These are phyloP conservation scores for Pseudochirops cupreus DNA, from an alignment of 2,797 vertebrate genomes.

Conservation along the genomic window DNA sequence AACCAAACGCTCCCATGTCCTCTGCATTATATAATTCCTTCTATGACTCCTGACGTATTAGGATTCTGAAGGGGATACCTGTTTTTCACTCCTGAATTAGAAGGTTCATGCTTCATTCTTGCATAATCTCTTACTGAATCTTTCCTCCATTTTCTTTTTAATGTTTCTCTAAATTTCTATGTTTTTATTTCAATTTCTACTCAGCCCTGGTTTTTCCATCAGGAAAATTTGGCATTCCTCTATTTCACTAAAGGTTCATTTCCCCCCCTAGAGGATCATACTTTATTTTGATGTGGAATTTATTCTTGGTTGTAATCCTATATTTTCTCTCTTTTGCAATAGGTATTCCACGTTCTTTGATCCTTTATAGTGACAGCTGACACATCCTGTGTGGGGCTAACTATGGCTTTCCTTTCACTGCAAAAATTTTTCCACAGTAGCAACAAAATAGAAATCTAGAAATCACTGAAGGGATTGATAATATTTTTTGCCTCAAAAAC, in stretches of 20 bases:
- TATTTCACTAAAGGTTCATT: not conserved
- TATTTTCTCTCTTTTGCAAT: not conserved
- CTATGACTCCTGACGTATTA: not conserved
- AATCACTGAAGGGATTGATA: not conserved
- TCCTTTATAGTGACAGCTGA: not conserved
- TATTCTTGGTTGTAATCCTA: not conserved
- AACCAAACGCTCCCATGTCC: not conserved
- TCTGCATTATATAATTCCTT: not conserved
- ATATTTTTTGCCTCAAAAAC: not conserved
- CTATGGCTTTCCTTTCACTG: not conserved
- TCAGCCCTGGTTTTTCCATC: not conserved
- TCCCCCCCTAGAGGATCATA: not conserved
- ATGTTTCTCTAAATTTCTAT: not conserved
- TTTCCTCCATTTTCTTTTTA: not conserved
- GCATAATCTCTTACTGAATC: not conserved
- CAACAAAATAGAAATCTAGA: not conserved
- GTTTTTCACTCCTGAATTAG: not conserved
- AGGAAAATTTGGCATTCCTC: not conserved
- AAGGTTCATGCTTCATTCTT: not conserved
- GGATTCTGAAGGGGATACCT: not conserved
- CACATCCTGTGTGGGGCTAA: not conserved
- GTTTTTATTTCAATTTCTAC: not conserved
- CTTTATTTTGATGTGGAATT: not conserved
- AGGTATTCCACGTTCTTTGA: not conserved
- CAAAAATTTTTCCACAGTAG: not conserved